A percentile compares a stretch with the other conserved stretches of the same genome.
Conservation (phyloP, 92 coral and sea anemone species). For the Parazoanthus swiftii region DNA sequence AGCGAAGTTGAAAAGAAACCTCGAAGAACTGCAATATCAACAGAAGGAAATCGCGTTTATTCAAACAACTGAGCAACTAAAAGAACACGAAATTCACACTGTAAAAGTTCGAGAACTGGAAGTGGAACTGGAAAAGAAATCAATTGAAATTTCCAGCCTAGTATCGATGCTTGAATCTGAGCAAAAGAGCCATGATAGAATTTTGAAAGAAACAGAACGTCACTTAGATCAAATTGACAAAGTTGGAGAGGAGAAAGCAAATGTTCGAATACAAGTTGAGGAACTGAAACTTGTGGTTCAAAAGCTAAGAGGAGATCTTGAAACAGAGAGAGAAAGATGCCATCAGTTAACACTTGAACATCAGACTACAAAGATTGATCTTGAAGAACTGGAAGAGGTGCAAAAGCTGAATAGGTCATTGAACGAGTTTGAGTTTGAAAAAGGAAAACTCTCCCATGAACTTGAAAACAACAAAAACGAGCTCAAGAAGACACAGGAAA, state of each 20-base stretch:
- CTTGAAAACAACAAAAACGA: conserved; percentile 67
- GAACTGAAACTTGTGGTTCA: conserved; percentile 48
- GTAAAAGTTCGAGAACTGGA: conserved; percentile 57
- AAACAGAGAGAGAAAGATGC: conserved; percentile 57
- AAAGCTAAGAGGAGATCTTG: conserved; percentile 60
- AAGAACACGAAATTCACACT: conserved; percentile 59
- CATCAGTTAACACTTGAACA: conserved; percentile 51
- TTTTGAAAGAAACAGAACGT: conserved; percentile 80
- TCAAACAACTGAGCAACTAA: conserved; percentile 50
- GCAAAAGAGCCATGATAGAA: conserved; percentile 82
- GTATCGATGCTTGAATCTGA: conserved; percentile 76
- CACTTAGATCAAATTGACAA: conserved; percentile 72
- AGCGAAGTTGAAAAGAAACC: conserved; percentile 17
- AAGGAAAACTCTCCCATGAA: conserved; percentile 65
- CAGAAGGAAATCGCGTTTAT: conserved; percentile 51
- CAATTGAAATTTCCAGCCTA: conserved; percentile 57
- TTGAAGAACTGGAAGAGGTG: conserved; percentile 68
- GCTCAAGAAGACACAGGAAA: conserved; percentile 71
- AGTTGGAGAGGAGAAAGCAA: conserved; percentile 67
- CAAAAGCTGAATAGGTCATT: conserved; percentile 76
- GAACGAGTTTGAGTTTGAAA: conserved; percentile 76
- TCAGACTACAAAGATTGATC: conserved; percentile 58
- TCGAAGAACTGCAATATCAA: conserved; percentile 43
- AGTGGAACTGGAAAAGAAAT: conserved; percentile 51
- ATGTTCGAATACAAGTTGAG: conserved; percentile 48